phyloP scores from a whole-genome alignment of 1,140 invertebrate genomes.

The Leptopilina boulardi region DNA sequence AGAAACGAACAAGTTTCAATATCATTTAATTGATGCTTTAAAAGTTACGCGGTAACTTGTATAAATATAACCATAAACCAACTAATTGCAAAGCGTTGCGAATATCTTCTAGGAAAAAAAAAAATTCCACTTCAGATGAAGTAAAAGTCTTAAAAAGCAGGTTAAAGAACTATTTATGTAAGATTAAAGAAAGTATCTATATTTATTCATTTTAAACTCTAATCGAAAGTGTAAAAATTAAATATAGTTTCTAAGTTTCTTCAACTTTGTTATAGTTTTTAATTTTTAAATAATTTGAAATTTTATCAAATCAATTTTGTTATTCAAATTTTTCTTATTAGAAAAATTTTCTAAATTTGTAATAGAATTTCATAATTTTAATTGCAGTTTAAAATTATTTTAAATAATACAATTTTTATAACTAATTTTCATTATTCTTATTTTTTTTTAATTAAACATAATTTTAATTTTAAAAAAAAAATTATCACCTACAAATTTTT shows the following conservation, averaged over 20 bases:
- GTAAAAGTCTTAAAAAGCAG: conserved; percentile 2
- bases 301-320: too few relatives aligned
- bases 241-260: not conserved
- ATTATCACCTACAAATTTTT: too few relatives aligned
- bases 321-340: too few relatives aligned
- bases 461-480: too few relatives aligned
- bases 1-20: conserved; percentile 25
- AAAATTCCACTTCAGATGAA: not conserved
- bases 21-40: conserved; percentile 10
- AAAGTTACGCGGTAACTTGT: conserved; percentile 8
- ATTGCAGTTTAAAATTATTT: too few relatives aligned
- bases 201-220: not conserved
- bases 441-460: too few relatives aligned
- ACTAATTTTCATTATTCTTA: too few relatives aligned
- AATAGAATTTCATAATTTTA: too few relatives aligned
- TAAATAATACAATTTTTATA: too few relatives aligned
- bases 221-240: not conserved
- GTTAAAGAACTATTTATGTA: conserved; percentile 23
- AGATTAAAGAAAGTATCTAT: conserved; percentile 6
- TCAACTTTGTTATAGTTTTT: not conserved
- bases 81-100: not conserved
- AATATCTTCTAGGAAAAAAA: not conserved
- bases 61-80: conserved; percentile 13
- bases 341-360: too few relatives aligned
- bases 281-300: too few relatives aligned